phyloP scores from a whole-genome alignment of 1,140 invertebrate species.

The Aphidius gifuensis region DNA sequence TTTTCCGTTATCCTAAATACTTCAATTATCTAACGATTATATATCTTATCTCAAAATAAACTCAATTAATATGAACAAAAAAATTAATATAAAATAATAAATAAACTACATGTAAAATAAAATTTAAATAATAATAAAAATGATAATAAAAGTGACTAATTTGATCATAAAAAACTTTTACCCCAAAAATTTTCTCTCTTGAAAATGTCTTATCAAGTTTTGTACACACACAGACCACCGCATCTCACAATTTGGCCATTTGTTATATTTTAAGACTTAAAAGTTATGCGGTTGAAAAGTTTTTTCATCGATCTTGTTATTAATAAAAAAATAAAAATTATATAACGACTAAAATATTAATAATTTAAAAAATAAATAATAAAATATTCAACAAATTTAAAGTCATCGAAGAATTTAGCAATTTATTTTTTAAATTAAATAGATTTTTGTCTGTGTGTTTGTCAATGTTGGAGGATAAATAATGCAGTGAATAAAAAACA shows the following conservation, averaged over 20 bases:
- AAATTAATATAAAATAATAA: too few relatives aligned
- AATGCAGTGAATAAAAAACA: neutral
- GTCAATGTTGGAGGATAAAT: neutral
- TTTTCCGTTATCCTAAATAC: neutral
- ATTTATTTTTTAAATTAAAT: too few relatives aligned
- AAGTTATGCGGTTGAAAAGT: neutral
- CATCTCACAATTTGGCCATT: constrained; percentile 10
- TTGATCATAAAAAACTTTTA: too few relatives aligned
- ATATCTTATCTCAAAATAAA: too few relatives aligned
- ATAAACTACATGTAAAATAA: too few relatives aligned
- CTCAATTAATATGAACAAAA: too few relatives aligned
- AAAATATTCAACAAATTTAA: neutral
- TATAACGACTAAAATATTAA: neutral
- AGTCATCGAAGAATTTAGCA: neutral
- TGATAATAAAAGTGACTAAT: too few relatives aligned
- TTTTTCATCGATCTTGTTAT: constrained; percentile 7
- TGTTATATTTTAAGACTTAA: neutral
- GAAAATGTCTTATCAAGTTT: constrained; percentile 6
- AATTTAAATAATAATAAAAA: too few relatives aligned
- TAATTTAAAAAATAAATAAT: neutral
- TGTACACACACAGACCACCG: constrained; percentile 6
- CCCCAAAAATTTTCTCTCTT: neutral
- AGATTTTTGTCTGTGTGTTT: neutral
- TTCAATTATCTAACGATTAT: too few relatives aligned
- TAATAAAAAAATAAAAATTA: neutral